These are phyloP conservation scores for Sepioteuthis lessoniana DNA, from an alignment of 2,888 invertebrate species.

Conservation along the genomic window DNA sequence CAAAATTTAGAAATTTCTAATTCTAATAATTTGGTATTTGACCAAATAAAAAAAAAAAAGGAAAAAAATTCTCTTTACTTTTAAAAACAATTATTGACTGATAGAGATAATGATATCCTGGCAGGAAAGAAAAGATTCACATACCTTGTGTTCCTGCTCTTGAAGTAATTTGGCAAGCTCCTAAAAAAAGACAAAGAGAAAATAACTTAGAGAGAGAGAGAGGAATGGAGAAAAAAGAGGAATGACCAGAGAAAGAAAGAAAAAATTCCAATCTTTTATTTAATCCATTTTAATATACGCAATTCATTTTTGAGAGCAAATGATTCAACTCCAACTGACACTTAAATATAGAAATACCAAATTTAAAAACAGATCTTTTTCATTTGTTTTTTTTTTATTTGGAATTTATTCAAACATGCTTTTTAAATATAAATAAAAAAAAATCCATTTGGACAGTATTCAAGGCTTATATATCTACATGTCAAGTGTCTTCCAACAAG, in stretches of 20 bases:
- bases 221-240: not conserved
- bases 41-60: no score
- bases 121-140: slow-evolving; percentile 54
- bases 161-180: slow-evolving; percentile 85
- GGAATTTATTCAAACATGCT: not conserved
- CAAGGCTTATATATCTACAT: not conserved
- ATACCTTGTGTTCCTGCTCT: slow-evolving; percentile 82
- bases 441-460: not conserved
- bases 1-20: no score
- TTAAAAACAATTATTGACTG: not conserved
- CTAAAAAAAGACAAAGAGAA: slow-evolving; percentile 74
- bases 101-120: not conserved
- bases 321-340: not conserved
- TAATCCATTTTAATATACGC: not conserved
- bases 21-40: no score
- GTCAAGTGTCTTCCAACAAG: not conserved
- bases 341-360: not conserved
- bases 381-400: not conserved
- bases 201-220: not conserved
- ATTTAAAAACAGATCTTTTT: not conserved
- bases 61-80: no score
- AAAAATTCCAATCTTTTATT: no score
- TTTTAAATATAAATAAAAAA: not conserved
- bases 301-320: not conserved
- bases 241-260: no score